A percentile compares a stretch with the other conserved stretches of the same genome.
Conservation (phyloP, 2,113 vertebrate species). For the Labeo rohita region DNA sequence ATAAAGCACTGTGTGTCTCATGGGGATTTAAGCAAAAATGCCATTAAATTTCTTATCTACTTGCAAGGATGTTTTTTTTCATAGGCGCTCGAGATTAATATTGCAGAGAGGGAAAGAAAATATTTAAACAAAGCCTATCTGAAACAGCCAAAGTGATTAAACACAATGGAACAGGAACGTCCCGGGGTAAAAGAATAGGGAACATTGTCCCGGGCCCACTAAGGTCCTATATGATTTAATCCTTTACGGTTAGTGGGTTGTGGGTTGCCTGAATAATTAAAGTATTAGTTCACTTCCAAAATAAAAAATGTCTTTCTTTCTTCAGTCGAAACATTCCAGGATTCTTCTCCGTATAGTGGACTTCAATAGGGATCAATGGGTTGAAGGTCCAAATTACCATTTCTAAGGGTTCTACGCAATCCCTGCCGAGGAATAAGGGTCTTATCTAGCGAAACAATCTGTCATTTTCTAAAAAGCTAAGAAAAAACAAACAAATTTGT, state of each 20-base stretch:
- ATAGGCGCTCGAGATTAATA: not conserved
- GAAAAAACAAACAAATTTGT: too few relatives aligned
- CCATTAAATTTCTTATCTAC: conserved; percentile 27
- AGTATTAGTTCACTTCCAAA: too few relatives aligned
- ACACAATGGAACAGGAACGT: conserved; percentile 1
- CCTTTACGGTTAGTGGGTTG: not conserved
- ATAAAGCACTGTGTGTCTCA: conserved; percentile 4
- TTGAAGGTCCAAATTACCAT: too few relatives aligned
- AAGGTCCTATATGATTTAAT: not conserved
- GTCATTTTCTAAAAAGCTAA: too few relatives aligned
- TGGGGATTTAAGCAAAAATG: conserved; percentile 1
- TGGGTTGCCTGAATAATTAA: too few relatives aligned
- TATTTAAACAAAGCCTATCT: conserved; percentile 32
- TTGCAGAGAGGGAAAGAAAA: conserved; percentile 20
- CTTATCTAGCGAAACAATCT: too few relatives aligned
- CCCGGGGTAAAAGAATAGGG: not conserved
- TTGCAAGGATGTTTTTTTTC: not conserved
- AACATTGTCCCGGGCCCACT: not conserved
- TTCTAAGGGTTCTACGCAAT: too few relatives aligned
- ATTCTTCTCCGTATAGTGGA: too few relatives aligned
- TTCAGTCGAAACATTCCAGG: too few relatives aligned
- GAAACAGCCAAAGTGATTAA: conserved; percentile 6
- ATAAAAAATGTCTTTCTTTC: too few relatives aligned
- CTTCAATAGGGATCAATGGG: too few relatives aligned
- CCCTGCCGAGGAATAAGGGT: too few relatives aligned